A percentile compares a stretch with the other conserved stretches of the same genome.
These are phyloP conservation scores for Dorcus parallelipipedus DNA, from an alignment of 2,888 invertebrate genomes.

Conservation along the genomic window DNA sequence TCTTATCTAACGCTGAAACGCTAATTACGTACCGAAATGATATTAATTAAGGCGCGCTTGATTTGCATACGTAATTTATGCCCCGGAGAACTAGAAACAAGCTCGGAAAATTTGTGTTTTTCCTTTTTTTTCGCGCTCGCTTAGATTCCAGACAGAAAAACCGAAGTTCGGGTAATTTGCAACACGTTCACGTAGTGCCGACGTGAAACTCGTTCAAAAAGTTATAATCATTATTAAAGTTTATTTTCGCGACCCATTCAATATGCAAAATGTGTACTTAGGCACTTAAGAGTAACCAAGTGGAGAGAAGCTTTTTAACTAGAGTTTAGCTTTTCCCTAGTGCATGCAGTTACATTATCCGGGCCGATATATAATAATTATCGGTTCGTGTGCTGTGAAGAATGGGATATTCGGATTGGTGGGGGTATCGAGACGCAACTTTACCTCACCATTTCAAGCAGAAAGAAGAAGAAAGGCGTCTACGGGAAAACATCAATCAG, in stretches of 20 bases:
- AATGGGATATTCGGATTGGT: background rate
- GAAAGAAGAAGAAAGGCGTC: background rate
- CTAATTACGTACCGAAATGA: too few species aligned
- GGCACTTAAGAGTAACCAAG: background rate
- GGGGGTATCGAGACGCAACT: background rate
- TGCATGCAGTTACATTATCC: background rate
- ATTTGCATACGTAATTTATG: too few species aligned
- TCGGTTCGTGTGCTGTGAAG: background rate
- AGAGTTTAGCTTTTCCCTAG: background rate
- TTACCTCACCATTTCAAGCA: background rate
- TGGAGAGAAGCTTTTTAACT: background rate
- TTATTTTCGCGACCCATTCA: background rate
- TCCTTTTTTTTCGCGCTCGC: too few species aligned
- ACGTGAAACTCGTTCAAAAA: too few species aligned
- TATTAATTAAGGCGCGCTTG: too few species aligned
- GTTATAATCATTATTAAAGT: background rate
- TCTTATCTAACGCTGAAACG: too few species aligned
- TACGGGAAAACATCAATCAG: background rate
- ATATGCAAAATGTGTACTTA: background rate
- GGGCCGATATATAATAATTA: background rate
- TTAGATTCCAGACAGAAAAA: too few species aligned
- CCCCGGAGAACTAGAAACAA: too few species aligned
- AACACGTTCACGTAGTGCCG: too few species aligned
- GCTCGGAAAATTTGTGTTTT: too few species aligned
- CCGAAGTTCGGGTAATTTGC: too few species aligned